Base-by-base conservation (phyloP, 2,113 vertebrate genomes). In the Heterotis niloticus region DNA sequence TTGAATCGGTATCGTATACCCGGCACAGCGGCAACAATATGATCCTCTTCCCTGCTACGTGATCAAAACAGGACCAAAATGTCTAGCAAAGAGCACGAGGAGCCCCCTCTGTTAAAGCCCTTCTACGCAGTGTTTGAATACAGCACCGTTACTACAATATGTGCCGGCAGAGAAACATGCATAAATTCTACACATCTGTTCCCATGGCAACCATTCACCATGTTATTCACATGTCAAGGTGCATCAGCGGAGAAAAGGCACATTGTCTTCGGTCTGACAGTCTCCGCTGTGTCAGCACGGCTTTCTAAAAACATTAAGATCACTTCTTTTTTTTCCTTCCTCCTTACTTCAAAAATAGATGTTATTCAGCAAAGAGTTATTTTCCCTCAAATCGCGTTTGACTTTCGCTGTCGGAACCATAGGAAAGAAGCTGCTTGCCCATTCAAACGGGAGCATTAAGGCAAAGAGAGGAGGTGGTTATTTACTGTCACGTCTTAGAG, bases 141-240 rank as follows among this genome's bases (percentile, higher is more conserved):
- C 91, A 92, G 52, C 76, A 90, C 93, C 91, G 93, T 94, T 94
- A 94, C 93, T 94, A 92, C 93, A 93, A 94, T 93, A 93, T 92
- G 92, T 93, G 92, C 93, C 93, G 92, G 91, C 91, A 91, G 93
- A 29, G 65, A 95, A 95, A 95, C 95, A 94, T 97, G 95, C 95
- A 98, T 99, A 98, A 96, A 94, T 96, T 94, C 90, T 91, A 97
- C 94, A 96, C 96, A 97, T 97, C 97, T 96, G 96, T 98, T 96
- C 87, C 96, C 94, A 96, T 96, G 93, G 96, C 88, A 96, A 98
- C 96, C 93, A 95, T 97, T 98, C 95, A 97, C 93, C 92, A 92
- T 96, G 95, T 97, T 95, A 95, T 96, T 98, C 96, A 95, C 93
- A 94, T 98, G 97, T 98, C 97, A 98, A 95, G 94, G 93, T 90